Evolutionary conservation across 2,113 vertebrate species (phyloP).

Genomic region (Rhabdornis inornatus): DNA sequence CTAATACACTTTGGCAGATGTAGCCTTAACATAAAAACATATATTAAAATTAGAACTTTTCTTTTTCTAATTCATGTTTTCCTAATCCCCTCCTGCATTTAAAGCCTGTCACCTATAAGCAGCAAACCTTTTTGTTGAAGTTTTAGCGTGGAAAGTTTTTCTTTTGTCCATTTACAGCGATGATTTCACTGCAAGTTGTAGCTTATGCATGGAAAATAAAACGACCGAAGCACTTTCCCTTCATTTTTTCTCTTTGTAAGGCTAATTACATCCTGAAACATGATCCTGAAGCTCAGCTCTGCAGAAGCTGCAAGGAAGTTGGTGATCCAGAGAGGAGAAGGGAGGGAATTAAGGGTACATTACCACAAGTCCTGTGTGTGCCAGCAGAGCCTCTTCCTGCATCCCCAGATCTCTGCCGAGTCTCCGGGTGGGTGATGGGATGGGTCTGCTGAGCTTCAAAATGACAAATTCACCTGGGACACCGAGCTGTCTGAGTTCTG

Average conservation of each 20-base stretch:
- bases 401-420: conserved; percentile 5
- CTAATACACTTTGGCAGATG: background rate
- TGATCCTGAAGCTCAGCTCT: conserved; percentile 18
- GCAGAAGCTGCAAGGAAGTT: background rate
- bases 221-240: conserved; percentile 28
- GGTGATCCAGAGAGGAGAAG: conserved; percentile 11
- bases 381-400: conserved; percentile 57
- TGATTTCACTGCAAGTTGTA: conserved; percentile 43
- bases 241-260: conserved; percentile 29
- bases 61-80: background rate
- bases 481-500: conserved; percentile 17
- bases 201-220: conserved; percentile 61
- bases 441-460: conserved; percentile 50
- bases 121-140: background rate
- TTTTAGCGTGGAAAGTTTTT: background rate
- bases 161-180: conserved; percentile 29
- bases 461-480: conserved; percentile 58
- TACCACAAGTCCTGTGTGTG: conserved; percentile 58
- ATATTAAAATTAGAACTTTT: background rate
- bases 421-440: conserved; percentile 3
- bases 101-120: background rate
- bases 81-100: background rate
- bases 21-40: background rate
- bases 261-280: conserved; percentile 64
- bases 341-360: conserved; percentile 28